Conservation (phyloP, 2,888 invertebrate species). For the Rhamphomyia laevipes region DNA sequence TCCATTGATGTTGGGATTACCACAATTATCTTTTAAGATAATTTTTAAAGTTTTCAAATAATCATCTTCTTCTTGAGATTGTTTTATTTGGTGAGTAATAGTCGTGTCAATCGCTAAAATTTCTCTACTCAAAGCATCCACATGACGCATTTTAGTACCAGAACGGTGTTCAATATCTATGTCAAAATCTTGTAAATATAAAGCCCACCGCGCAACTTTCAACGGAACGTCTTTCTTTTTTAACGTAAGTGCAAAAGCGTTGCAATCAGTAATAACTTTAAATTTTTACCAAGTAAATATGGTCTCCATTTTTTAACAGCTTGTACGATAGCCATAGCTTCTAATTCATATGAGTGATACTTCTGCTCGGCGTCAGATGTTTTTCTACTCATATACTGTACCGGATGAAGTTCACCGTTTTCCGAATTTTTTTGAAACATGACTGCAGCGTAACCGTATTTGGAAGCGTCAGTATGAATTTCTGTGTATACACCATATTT, state of each 20-base stretch:
- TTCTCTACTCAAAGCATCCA: constrained; percentile 13
- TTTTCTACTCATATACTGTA: too few species aligned
- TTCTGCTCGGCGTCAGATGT: too few species aligned
- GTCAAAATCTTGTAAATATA: constrained; percentile 17
- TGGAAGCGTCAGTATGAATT: too few species aligned
- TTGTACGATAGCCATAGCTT: constrained; percentile 19
- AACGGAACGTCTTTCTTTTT: constrained; percentile 13
- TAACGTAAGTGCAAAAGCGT: constrained; percentile 14
- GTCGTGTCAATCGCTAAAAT: constrained; percentile 8
- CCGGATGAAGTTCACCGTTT: too few species aligned
- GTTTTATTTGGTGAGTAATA: constrained; percentile 6
- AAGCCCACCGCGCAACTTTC: constrained; percentile 16
- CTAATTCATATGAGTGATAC: too few species aligned
- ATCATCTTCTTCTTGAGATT: constrained; percentile 9
- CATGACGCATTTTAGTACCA: constrained; percentile 14
- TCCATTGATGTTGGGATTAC: constrained; percentile 11
- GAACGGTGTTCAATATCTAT: constrained; percentile 16
- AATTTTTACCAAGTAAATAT: constrained; percentile 17
- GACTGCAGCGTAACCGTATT: too few species aligned
- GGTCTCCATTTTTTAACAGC: constrained; percentile 20
- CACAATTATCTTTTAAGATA: constrained; percentile 2
- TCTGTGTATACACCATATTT: too few species aligned
- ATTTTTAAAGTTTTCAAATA: constrained; percentile 10
- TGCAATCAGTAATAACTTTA: constrained; percentile 12
- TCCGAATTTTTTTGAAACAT: too few species aligned